Evolutionary conservation across 2,888 invertebrate species (phyloP).

Genomic region (Drosophila rubida): DNA sequence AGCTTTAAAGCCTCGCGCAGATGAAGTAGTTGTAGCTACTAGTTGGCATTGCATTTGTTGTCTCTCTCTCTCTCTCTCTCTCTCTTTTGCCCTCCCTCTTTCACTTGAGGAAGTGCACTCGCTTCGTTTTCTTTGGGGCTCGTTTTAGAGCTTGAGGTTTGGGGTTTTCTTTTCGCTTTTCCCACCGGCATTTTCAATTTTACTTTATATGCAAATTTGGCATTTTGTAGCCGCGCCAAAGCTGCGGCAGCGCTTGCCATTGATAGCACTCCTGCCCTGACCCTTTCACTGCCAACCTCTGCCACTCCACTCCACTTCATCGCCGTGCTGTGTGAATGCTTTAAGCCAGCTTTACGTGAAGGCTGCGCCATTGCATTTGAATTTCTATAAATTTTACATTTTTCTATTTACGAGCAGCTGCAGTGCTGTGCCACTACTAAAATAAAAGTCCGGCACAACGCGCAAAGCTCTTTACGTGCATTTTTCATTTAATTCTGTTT

Average conservation of each 20-base stretch:
- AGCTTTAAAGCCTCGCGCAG: constrained; percentile 43
- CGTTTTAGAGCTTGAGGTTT: constrained; percentile 54
- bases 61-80: constrained; percentile 2
- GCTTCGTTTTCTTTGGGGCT: constrained; percentile 42
- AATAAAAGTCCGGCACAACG: constrained; percentile 28
- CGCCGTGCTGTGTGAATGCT: constrained; percentile 37
- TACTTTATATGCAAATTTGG: constrained; percentile 80
- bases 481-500: constrained; percentile 43
- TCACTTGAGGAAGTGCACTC: constrained; percentile 51
- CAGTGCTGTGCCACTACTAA: constrained; percentile 28
- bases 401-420: constrained; percentile 63
- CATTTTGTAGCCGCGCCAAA: constrained; percentile 65
- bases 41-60: constrained; percentile 32
- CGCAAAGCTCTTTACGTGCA: constrained; percentile 26
- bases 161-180: constrained; percentile 39
- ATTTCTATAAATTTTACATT: constrained; percentile 75
- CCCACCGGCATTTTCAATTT: constrained; percentile 78
- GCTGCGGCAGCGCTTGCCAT: constrained; percentile 55
- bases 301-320: background rate
- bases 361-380: constrained; percentile 58
- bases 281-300: constrained; percentile 13
- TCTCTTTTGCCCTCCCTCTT: background rate
- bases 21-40: constrained; percentile 38
- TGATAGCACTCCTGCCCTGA: constrained; percentile 58
- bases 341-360: constrained; percentile 71